Conservation (phyloP, 2,113 vertebrate species). For the Probosciger aterrimus region DNA sequence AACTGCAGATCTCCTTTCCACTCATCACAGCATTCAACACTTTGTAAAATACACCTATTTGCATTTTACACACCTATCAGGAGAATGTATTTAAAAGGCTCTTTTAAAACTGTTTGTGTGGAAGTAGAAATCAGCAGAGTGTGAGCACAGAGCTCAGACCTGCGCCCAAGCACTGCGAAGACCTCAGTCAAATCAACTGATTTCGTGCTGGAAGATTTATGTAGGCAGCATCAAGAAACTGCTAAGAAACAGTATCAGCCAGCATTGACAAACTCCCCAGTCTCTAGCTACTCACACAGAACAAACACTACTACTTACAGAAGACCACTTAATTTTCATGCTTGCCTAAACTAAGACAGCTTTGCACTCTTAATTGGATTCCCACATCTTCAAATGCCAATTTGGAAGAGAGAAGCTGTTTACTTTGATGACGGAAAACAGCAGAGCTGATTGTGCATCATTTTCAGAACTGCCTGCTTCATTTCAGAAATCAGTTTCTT, state of each 20-base stretch:
- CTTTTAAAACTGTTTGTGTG: neutral
- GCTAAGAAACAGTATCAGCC: neutral
- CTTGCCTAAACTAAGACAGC: neutral
- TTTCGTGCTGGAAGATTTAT: neutral
- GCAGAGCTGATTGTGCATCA: neutral
- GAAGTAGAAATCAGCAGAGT: neutral
- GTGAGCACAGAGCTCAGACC: neutral
- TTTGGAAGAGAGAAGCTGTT: slow-evolving; percentile 4
- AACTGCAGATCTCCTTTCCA: neutral
- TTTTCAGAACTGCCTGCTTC: neutral
- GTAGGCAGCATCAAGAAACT: neutral
- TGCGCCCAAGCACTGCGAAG: neutral
- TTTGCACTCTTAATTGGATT: neutral
- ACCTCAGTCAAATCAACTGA: neutral
- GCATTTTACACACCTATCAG: neutral
- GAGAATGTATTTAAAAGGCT: neutral
- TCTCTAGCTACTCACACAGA: neutral
- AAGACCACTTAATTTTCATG: neutral
- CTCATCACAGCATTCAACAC: neutral
- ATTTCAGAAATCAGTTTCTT: neutral
- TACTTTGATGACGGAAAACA: neutral
- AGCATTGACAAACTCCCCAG: neutral
- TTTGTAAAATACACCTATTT: accelerated
- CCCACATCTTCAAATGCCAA: neutral
- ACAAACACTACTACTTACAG: neutral